Evolutionary conservation across 2,888 invertebrate genomes (phyloP), one percentile per base, ranked within the genome.

Genomic region (Melanotus villosus): DNA sequence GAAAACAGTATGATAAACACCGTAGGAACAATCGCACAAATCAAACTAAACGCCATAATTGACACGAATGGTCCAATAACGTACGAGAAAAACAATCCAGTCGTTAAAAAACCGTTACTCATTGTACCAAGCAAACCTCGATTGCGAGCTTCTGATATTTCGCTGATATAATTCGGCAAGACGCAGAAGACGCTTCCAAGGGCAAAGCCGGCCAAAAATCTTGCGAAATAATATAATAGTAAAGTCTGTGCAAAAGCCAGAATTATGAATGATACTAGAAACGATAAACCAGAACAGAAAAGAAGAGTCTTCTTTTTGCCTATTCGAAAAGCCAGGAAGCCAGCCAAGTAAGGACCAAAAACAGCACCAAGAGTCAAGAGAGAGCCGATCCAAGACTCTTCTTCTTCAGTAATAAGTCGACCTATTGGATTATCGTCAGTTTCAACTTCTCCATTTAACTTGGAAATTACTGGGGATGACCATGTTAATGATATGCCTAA

Each of bases 71-170:
- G 95, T 0, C 94, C 97, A 76, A 92, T 87, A 0, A 83, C 83
- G 82, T 93, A 94, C 0, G 92, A 86, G 65, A 91, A 88, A 5
- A 95, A 81, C 79, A 92, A 89, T 4, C 95, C 95, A 1, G 90
- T 60, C 0, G 86, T 86, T 34, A 94, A 89, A 84, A 93, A 93
- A 26, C 91, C 85, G 78, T 94, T 93, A 76, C 96, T 90, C 69
- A 94, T 90, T 0, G 96, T 93, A 0, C 96, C 96, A 0, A 96
- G 85, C 0, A 93, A 90, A 0, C 96, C 96, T 0, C 96, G 87
- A 7, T 90, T 88, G 19, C 91, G 91, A 65, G 91, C 90, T 65
- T 73, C 74, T 2, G 77, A 89, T 43, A 94, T 92, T 83, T 96
- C 95, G 47, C 93, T 93, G 71, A 94, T 89, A 84, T 95, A 96